Evolutionary conservation across 2,888 invertebrate species (phyloP).

Genomic region (Aspidiotus rigidus): DNA sequence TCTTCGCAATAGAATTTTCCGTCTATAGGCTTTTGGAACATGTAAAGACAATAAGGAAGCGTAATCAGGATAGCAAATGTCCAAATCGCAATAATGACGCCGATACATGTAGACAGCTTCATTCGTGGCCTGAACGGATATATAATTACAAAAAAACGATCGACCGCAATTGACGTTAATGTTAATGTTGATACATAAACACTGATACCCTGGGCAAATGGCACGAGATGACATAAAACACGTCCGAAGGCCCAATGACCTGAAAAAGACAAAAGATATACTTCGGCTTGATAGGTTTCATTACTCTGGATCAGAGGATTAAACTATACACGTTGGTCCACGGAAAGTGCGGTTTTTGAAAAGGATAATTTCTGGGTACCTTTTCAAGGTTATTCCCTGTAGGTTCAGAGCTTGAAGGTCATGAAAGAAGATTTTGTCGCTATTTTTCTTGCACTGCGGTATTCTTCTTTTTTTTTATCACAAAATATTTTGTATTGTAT

Average conservation of each 20-base stretch:
- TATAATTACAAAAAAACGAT: conserved; percentile 93
- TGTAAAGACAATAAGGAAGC: conserved; percentile 79
- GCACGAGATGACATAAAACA: conserved; percentile 80
- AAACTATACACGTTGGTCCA: too few relatives aligned
- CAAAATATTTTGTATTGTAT: too few relatives aligned
- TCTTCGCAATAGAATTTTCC: conserved; percentile 65
- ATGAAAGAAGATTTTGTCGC: too few relatives aligned
- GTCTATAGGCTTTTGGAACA: conserved; percentile 50
- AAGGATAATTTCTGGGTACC: too few relatives aligned
- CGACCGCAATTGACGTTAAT: conserved; percentile 92
- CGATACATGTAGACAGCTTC: conserved; percentile 74
- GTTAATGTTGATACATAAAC: conserved; percentile 97
- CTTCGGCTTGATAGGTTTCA: too few relatives aligned
- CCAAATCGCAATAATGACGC: conserved; percentile 86
- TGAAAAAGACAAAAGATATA: conserved; percentile 32
- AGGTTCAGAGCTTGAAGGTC: too few relatives aligned
- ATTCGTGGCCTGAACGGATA: conserved; percentile 90
- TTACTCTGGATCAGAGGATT: too few relatives aligned
- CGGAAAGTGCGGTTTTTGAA: too few relatives aligned
- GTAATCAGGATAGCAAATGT: conserved; percentile 76
- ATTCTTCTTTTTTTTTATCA: too few relatives aligned
- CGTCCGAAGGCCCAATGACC: conserved; percentile 85
- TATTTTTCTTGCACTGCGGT: too few relatives aligned
- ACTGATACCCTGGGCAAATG: conserved; percentile 88
- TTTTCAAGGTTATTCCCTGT: too few relatives aligned